Evolutionary conservation across 1,140 invertebrate species (phyloP), one percentile per base, ranked within the genome.

Genomic region (Euglossa dilemma): DNA sequence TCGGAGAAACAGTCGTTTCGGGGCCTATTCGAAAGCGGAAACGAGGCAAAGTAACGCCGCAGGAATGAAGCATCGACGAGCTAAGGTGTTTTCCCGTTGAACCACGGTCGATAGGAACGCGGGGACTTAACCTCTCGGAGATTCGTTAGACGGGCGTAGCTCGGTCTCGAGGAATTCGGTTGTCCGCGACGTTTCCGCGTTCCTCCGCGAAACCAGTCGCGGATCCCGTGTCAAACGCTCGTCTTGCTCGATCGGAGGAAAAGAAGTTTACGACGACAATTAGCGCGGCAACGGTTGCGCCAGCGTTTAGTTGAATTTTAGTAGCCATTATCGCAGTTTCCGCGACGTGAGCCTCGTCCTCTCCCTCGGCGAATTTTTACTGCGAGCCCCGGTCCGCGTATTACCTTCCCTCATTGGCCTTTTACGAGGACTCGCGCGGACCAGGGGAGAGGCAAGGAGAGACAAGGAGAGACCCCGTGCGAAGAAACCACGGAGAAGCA

Each of bases 261-360:
- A 72, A 78, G 45, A 70, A 71, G 85, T 90, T 90, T 90, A 90
- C 67, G 80, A 79, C 43, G 52, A 74, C 86, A 90, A 90, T 90
- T 90, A 90, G 88, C 67, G 72, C 61, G 52, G 73, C 85, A 80
- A 72, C 83, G 74, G 74, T 88, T 79, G 80, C 73, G 80, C 80
- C 45, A 80, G 82, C 78, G 86, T 89, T 90, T 90, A 87, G 83
- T 78, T 80, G 76, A 90, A 86, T 80, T 90, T 90, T 90, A 90
- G 84, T 90, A 80, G 83, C 80, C 69, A 89, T 90, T 87, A 90
- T 89, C 80, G 74, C 67, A 61, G 75, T 69, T 80, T 61, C 59
- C 52, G 69, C 70, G 50, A 70, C 45, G 67, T 28, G 52, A 66
- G 47, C 14, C 50, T 23, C 66, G n/a, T 25, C 45, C 18, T 56